Conservation (phyloP, 2,113 vertebrate species). For the Himantopus leucocephalus region DNA sequence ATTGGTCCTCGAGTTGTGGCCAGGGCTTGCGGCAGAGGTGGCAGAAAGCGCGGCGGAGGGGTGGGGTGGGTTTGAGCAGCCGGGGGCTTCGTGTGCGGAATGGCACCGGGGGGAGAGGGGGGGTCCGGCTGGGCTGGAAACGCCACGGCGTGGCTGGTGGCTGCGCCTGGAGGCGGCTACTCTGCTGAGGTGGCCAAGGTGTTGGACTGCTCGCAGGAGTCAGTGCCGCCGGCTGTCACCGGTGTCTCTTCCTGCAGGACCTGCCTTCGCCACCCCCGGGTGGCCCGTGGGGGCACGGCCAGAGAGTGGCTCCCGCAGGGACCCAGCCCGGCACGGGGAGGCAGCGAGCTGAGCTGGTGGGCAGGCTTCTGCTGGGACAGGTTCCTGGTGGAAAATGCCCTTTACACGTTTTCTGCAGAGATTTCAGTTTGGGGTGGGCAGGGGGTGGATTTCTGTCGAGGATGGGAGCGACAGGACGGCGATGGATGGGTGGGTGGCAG, state of each 20-base stretch:
- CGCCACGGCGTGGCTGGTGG: accelerated
- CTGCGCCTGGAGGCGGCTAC: not conserved
- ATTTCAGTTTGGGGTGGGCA: not conserved
- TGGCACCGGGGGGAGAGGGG: not conserved
- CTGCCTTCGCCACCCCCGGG: not conserved
- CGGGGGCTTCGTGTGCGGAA: accelerated
- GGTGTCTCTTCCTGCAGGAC: not conserved
- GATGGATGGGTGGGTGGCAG: not conserved
- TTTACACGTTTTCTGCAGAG: not conserved
- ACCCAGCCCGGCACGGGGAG: not conserved
- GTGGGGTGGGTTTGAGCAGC: not conserved
- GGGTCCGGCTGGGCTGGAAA: not conserved
- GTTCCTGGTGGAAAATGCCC: not conserved
- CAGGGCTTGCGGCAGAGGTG: not conserved
- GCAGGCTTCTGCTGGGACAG: not conserved
- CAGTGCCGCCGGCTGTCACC: not conserved
- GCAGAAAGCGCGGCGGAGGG: accelerated
- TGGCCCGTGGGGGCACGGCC: accelerated
- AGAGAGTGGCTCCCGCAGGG: accelerated
- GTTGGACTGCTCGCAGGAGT: not conserved
- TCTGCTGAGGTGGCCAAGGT: not conserved
- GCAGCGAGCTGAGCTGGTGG: not conserved
- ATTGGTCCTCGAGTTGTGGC: accelerated
- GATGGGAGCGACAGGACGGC: accelerated
- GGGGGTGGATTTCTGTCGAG: not conserved